These are phyloP conservation scores for Trialeurodes vaporariorum DNA, from an alignment of 1,140 invertebrate genomes.

Conservation along the genomic window DNA sequence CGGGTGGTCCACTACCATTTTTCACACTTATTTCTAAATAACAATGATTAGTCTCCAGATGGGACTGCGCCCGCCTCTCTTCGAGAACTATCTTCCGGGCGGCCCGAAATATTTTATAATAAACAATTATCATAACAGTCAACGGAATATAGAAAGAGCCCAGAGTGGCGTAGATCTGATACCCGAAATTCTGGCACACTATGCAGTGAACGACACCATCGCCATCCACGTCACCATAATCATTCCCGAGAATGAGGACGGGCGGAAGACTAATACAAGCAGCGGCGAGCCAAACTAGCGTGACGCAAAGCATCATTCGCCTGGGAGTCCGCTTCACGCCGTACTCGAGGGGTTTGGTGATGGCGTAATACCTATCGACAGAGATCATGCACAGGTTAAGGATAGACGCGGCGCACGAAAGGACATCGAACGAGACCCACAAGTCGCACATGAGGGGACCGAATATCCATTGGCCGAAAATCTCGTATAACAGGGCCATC, in stretches of 20 bases:
- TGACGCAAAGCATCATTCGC: slow-evolving; percentile 72
- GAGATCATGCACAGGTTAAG: slow-evolving; percentile 87
- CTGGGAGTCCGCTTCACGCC: slow-evolving; percentile 73
- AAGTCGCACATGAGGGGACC: slow-evolving; percentile 72
- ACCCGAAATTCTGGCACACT: slow-evolving; percentile 76
- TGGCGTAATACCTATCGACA: slow-evolving; percentile 77
- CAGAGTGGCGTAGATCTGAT: slow-evolving; percentile 73
- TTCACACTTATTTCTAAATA: slow-evolving; percentile 53
- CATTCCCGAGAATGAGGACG: slow-evolving; percentile 76
- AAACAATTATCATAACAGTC: slow-evolving; percentile 80
- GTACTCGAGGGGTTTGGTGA: slow-evolving; percentile 81
- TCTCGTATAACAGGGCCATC: slow-evolving; percentile 69
- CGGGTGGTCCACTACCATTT: slow-evolving; percentile 51
- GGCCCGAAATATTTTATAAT: slow-evolving; percentile 80
- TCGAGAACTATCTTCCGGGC: slow-evolving; percentile 72
- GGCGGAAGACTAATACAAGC: slow-evolving; percentile 81
- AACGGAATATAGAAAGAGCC: slow-evolving; percentile 83
- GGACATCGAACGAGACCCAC: slow-evolving; percentile 72
- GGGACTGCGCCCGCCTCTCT: slow-evolving; percentile 71
- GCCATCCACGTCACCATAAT: slow-evolving; percentile 43
- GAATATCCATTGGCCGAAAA: slow-evolving; percentile 71
- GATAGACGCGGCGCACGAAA: slow-evolving; percentile 77
- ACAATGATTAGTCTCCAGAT: slow-evolving; percentile 60
- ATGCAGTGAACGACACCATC: slow-evolving; percentile 54
- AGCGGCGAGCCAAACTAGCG: slow-evolving; percentile 78